phyloP scores from a whole-genome alignment of 2,888 invertebrate genomes.

The Acanthoscelides obtectus region DNA sequence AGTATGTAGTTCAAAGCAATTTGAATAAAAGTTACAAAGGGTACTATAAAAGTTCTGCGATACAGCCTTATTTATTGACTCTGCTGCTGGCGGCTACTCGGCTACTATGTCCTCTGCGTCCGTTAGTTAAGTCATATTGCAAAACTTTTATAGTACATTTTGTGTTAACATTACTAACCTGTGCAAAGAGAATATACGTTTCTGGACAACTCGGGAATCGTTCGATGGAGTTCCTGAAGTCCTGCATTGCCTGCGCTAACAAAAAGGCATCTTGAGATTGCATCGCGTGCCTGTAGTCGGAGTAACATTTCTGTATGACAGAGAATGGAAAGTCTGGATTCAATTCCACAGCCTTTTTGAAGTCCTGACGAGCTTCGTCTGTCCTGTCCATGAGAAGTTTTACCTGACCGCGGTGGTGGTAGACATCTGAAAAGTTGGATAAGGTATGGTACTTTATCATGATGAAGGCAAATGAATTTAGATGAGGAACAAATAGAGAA shows the following conservation, averaged over 20 bases:
- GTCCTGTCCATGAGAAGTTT: slow-evolving; percentile 76
- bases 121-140: too few relatives aligned
- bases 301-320: slow-evolving; percentile 86
- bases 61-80: too few relatives aligned
- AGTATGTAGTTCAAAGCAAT: too few relatives aligned
- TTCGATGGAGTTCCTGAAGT: slow-evolving; percentile 71
- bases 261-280: slow-evolving; percentile 49
- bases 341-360: slow-evolving; percentile 74
- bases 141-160: too few relatives aligned
- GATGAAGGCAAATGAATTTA: too few relatives aligned
- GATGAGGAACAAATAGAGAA: too few relatives aligned
- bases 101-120: too few relatives aligned
- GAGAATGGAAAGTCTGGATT: slow-evolving; percentile 83
- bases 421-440: slow-evolving; percentile 65
- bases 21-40: too few relatives aligned
- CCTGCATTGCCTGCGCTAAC: slow-evolving; percentile 61
- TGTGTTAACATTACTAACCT: slow-evolving; percentile 57
- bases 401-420: slow-evolving; percentile 89
- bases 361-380: slow-evolving; percentile 76
- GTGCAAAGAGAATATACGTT: slow-evolving; percentile 80
- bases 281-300: slow-evolving; percentile 61
- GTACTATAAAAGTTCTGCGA: too few relatives aligned
- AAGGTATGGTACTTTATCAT: neutral
- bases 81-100: too few relatives aligned
- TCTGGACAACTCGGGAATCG: slow-evolving; percentile 83